phyloP scores from a whole-genome alignment of 2,113 vertebrate genomes.

The Tretioscincus oriximinensis region DNA sequence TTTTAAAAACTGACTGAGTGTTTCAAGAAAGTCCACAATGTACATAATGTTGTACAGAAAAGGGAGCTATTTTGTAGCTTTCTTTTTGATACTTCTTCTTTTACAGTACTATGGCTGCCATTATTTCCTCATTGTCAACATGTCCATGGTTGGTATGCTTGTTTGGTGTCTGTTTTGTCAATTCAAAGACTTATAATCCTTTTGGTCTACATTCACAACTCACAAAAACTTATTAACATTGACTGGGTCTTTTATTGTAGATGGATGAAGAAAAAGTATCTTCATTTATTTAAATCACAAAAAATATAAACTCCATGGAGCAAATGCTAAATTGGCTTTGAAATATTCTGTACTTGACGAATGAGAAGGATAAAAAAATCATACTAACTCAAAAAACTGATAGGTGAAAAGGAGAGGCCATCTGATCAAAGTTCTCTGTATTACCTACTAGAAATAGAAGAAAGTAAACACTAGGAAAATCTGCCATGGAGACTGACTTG shows the following conservation, averaged over 20 bases:
- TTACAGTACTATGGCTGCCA: slow-evolving; percentile 51
- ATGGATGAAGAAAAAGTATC: slow-evolving; percentile 18
- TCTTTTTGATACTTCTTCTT: slow-evolving; percentile 47
- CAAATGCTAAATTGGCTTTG: slow-evolving; percentile 59
- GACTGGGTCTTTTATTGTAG: slow-evolving; percentile 43
- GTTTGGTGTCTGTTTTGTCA: slow-evolving; percentile 56
- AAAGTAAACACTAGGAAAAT: slow-evolving; percentile 26
- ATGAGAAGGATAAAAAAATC: slow-evolving; percentile 30
- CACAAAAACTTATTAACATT: slow-evolving; percentile 28
- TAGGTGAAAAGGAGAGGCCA: slow-evolving; percentile 18
- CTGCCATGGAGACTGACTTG: neutral
- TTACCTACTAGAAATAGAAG: neutral
- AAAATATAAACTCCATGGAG: slow-evolving; percentile 32
- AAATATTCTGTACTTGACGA: slow-evolving; percentile 28
- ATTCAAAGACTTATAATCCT: slow-evolving; percentile 59
- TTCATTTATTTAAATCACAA: slow-evolving; percentile 25
- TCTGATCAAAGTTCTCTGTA: slow-evolving; percentile 30
- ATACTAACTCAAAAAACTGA: slow-evolving; percentile 14
- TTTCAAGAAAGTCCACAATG: slow-evolving; percentile 47
- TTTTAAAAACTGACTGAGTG: slow-evolving; percentile 58
- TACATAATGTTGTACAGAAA: slow-evolving; percentile 48
- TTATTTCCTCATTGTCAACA: slow-evolving; percentile 51
- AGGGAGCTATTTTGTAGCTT: slow-evolving; percentile 42
- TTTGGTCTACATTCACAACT: slow-evolving; percentile 51
- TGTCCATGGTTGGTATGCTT: slow-evolving; percentile 49